Conservation (phyloP, 2,888 invertebrate species). For the Acleris literana region DNA sequence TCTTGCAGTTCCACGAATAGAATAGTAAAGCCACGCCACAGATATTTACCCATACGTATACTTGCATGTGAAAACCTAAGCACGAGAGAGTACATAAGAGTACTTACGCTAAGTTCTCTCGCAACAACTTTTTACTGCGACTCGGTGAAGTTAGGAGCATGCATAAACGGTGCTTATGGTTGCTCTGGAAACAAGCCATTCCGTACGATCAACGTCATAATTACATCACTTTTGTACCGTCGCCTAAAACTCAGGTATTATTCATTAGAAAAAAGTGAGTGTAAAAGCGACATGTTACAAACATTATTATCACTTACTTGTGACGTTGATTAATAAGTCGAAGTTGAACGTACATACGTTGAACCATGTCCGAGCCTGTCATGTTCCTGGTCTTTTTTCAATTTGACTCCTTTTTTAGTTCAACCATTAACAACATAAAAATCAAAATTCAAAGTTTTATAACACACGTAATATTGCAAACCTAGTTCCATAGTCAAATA, state of each 20-base stretch:
- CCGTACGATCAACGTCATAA: conserved; percentile 7
- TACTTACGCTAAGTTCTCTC: conserved; percentile 35
- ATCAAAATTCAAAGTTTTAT: no score
- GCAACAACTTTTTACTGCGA: conserved; percentile 34
- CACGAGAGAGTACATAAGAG: conserved; percentile 18
- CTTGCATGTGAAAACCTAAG: conserved; percentile 15
- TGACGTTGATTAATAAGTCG: no score
- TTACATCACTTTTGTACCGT: background rate
- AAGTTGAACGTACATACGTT: no score
- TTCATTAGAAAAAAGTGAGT: no score
- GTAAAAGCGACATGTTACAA: no score
- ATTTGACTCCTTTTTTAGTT: no score
- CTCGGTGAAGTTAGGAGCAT: conserved; percentile 33
- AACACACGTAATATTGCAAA: background rate
- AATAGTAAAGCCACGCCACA: conserved; percentile 26
- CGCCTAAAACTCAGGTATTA: background rate
- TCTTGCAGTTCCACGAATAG: conserved; percentile 35
- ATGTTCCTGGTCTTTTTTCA: no score
- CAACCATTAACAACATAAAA: no score
- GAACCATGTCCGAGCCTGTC: no score
- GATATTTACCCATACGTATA: conserved; percentile 27
- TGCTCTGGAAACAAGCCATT: conserved; percentile 31
- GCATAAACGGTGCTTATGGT: conserved; percentile 34
- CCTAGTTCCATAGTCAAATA: conserved; percentile 18
- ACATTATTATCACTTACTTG: no score